phyloP scores from a whole-genome alignment of 2,113 vertebrate genomes.

The Girardinichthys multiradiatus region DNA sequence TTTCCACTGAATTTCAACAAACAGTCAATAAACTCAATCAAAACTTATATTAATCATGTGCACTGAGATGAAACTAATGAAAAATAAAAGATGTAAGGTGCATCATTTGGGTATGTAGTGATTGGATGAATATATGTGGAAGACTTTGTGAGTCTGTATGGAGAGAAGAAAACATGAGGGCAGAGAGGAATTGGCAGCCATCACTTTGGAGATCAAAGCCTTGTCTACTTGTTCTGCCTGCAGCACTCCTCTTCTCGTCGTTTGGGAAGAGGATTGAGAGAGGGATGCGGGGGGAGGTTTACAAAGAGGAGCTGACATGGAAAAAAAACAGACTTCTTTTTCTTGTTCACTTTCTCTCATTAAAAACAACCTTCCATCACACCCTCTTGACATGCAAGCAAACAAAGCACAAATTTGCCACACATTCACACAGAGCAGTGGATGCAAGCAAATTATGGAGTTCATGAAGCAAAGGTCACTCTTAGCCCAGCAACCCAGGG shows the following conservation, averaged over 20 bases:
- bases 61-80: constrained; percentile 25
- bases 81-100: constrained; percentile 9
- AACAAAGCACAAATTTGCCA: constrained; percentile 17
- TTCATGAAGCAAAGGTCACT: constrained; percentile 55
- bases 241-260: constrained; percentile 49
- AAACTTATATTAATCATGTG: constrained; percentile 33
- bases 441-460: constrained; percentile 10
- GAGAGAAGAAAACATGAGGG: constrained; percentile 1
- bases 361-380: constrained; percentile 45
- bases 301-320: constrained; percentile 31
- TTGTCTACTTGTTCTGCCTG: constrained; percentile 60
- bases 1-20: constrained; percentile 23
- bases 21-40: constrained; percentile 33
- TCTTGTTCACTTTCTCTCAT: constrained; percentile 44
- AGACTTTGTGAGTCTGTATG: background rate
- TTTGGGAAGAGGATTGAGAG: constrained; percentile 35
- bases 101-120: constrained; percentile 30
- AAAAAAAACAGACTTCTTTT: constrained; percentile 39
- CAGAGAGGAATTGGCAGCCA: constrained; percentile 54
- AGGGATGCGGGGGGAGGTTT: constrained; percentile 19
- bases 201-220: constrained; percentile 72
- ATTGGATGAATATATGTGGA: constrained; percentile 33
- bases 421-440: constrained; percentile 6
- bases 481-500: constrained; percentile 21
- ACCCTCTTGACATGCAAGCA: constrained; percentile 21